A percentile compares a stretch with the other conserved stretches of the same genome.
phyloP scores from a whole-genome alignment of 1,140 invertebrate genomes.

The Brachionus sp. region DNA sequence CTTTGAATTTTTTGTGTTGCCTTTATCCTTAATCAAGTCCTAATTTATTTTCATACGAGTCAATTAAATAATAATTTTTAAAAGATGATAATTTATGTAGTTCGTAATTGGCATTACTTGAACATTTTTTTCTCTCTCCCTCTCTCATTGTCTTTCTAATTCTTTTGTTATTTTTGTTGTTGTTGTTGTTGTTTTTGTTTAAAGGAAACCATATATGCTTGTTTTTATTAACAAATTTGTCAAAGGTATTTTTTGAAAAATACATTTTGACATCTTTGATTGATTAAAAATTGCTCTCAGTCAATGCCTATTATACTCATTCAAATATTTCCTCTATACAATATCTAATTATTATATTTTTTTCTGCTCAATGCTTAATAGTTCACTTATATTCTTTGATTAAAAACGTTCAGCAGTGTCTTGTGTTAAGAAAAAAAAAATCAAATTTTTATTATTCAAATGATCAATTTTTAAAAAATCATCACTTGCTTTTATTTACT shows the following conservation, averaged over 20 bases:
- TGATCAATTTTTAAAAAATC: no score
- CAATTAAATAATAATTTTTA: background rate
- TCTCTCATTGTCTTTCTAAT: background rate
- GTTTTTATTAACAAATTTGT: background rate
- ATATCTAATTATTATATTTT: no score
- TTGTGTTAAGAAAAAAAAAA: no score
- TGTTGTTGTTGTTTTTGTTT: no score
- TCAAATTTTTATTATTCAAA: no score
- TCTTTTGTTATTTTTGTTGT: no score
- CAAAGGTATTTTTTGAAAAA: background rate
- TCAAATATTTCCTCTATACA: no score
- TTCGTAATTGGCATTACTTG: background rate
- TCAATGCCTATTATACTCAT: background rate
- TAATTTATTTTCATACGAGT: background rate
- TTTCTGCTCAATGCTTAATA: no score
- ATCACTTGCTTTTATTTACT: no score
- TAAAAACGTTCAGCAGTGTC: no score
- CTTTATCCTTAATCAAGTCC: background rate
- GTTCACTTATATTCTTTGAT: no score
- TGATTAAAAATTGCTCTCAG: background rate
- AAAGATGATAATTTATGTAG: background rate
- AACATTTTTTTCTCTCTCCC: background rate
- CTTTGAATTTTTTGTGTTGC: background rate
- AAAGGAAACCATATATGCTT: no score
- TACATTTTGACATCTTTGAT: background rate